Conservation (phyloP, 2,888 invertebrate species). For the Oscheius sp. region DNA sequence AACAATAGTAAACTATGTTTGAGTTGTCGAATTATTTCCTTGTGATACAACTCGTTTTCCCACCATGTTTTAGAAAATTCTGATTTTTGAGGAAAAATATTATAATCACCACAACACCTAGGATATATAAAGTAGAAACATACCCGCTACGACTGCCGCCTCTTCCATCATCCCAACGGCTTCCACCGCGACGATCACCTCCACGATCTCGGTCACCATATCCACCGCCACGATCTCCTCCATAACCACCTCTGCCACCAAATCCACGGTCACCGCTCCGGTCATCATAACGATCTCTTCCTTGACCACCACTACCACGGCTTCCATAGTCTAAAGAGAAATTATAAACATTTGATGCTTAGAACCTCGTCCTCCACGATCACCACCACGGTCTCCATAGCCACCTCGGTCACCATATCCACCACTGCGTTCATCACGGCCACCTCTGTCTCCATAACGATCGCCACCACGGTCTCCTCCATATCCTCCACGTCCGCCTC, state of each 20-base stretch:
- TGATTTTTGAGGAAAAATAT: background rate
- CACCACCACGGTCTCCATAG: constrained; percentile 26
- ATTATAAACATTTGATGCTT: background rate
- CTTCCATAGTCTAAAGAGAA: constrained; percentile 34
- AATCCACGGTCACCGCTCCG: constrained; percentile 34
- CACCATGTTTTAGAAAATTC: background rate
- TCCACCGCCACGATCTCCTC: constrained; percentile 32
- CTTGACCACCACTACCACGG: constrained; percentile 35
- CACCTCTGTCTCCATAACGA: constrained; percentile 36
- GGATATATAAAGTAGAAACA: background rate
- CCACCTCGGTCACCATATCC: constrained; percentile 33
- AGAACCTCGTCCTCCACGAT: constrained; percentile 30
- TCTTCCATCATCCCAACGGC: too few species aligned
- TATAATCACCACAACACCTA: too few species aligned
- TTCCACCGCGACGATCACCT: constrained; percentile 39
- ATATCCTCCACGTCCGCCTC: constrained; percentile 26
- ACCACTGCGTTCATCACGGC: constrained; percentile 39
- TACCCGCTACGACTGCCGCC: constrained; percentile 43
- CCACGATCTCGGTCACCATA: constrained; percentile 39
- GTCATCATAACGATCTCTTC: constrained; percentile 1
- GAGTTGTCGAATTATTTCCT: background rate
- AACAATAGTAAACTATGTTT: too few species aligned
- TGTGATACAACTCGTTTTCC: background rate
- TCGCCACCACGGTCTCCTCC: constrained; percentile 37
- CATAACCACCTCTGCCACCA: constrained; percentile 32